These are phyloP conservation scores for Apis dorsata DNA, from an alignment of 1,140 invertebrate genomes.

Conservation along the genomic window DNA sequence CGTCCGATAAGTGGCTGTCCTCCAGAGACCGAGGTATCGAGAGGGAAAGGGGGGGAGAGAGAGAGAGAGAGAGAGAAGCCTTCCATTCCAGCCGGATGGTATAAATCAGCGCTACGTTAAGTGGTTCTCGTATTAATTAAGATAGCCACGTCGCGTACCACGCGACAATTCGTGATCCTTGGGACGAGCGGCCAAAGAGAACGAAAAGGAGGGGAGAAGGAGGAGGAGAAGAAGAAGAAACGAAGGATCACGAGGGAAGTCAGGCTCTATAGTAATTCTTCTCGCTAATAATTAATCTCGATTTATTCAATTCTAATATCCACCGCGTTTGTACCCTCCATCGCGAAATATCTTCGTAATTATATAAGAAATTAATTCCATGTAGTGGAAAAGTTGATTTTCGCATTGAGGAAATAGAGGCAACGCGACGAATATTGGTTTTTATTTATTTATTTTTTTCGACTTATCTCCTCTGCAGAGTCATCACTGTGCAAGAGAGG, in stretches of 20 bases:
- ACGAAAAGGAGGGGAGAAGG: not conserved
- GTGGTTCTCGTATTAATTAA: conserved; percentile 71
- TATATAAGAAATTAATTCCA: no score
- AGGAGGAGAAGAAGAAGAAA: conserved; percentile 15
- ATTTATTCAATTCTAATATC: no score
- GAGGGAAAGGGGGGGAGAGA: conserved; percentile 18
- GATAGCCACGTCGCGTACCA: conserved; percentile 55
- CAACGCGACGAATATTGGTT: no score
- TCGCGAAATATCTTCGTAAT: no score
- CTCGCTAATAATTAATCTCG: no score
- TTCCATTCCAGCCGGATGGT: conserved; percentile 56
- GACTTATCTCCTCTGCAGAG: no score
- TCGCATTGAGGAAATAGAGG: no score
- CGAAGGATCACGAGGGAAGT: not conserved
- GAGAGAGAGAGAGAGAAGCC: conserved; percentile 3
- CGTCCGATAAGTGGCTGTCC: conserved; percentile 27
- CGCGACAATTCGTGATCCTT: conserved; percentile 53
- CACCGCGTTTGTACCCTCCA: no score
- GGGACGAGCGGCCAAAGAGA: conserved; percentile 43
- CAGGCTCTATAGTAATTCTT: not conserved
- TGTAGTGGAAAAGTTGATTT: no score
- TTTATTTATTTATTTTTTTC: no score
- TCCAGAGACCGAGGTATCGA: not conserved
- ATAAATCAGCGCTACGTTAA: conserved; percentile 69
- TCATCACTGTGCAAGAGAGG: no score